A percentile compares a stretch with the other conserved stretches of the same genome.
Conservation (phyloP, 2,113 vertebrate genomes). For the Sprattus sprattus region DNA sequence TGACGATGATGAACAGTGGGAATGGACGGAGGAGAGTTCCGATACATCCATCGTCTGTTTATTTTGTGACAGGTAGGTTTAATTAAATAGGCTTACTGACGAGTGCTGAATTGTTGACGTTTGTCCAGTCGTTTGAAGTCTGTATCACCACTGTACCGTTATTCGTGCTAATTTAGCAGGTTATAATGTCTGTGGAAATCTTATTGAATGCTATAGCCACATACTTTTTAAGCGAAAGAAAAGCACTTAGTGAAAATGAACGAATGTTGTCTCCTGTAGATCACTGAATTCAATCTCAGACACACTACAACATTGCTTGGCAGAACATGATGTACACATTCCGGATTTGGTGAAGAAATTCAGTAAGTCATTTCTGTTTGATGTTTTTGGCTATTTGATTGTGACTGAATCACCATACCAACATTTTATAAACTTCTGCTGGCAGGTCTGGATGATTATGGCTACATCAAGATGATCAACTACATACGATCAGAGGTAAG, state of each 20-base stretch:
- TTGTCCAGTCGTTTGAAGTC: not conserved
- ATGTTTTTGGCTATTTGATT: not conserved
- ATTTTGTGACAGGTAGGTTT: conserved; percentile 84
- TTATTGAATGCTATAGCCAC: not conserved
- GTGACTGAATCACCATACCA: not conserved
- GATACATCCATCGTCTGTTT: conserved; percentile 72
- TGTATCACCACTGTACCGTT: not conserved
- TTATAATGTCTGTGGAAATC: no score
- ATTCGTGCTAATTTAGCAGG: not conserved
- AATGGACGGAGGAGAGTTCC: conserved; percentile 64
- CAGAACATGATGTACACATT: conserved; percentile 78
- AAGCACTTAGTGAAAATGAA: not conserved
- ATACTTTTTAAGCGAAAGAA: not conserved
- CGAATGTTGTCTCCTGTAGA: conserved; percentile 57
- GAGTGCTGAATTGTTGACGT: not conserved
- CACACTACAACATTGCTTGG: conserved; percentile 80
- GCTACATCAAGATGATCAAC: conserved; percentile 93
- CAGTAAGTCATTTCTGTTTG: conserved; percentile 65
- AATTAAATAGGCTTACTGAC: not conserved
- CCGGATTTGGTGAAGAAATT: conserved; percentile 73
- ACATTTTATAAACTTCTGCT: not conserved
- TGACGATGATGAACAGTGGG: conserved; percentile 77
- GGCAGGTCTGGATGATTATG: conserved; percentile 90
- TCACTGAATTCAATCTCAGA: conserved; percentile 73
- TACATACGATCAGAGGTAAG: conserved; percentile 86